Base-by-base conservation (phyloP, 2,113 vertebrate genomes). In the Dicrurus megarhynchus region DNA sequence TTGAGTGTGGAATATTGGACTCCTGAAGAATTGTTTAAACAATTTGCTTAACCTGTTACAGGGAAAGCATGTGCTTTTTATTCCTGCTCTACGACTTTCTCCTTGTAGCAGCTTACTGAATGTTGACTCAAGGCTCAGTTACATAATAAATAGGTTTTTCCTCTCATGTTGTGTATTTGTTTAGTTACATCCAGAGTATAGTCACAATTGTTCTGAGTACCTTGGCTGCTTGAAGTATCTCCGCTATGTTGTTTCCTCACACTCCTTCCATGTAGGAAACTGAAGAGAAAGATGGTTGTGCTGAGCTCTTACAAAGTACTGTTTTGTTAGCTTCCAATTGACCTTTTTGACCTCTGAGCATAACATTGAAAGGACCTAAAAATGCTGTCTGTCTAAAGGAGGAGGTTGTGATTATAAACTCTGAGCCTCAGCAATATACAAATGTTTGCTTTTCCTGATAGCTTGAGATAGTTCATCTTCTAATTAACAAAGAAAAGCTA, bases 251-350 rank as follows among this genome's bases (percentile, higher is more conserved):
- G 10, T 87, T 87, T 96, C 65, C 26, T 85, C 67, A 61, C 23
- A 52, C 71, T 85, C 49, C 15, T 88, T 93, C 83, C 24, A 81
- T 82, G 80, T 59, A 84, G 81, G 50, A 93, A 67, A 46, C 37
- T 89, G 76, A 80, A 95, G 20, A 92, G 86, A 84, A 95, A 95
- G 93, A 92, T 49, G 39, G 44, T 92, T 27, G 2, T 78, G 13
- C 60, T 86, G 49, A 59, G 67, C 61, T 33, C 87, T 91, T 85
- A 69, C 49, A 89, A 90, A 93, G 27, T 84, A 24, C 79, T 84
- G 33, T 84, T 95, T 87, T 94, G 71, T 93, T 86, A 65, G 84
- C 64, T 89, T 95, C 79, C 71, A 77, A 0, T 46, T 96, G 92
- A 90, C 80, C 85, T 93, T 94, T 97, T 65, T 32, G 30, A 42